These are phyloP conservation scores for Xestia ashworthii DNA, from an alignment of 2,888 invertebrate species.

Conservation along the genomic window DNA sequence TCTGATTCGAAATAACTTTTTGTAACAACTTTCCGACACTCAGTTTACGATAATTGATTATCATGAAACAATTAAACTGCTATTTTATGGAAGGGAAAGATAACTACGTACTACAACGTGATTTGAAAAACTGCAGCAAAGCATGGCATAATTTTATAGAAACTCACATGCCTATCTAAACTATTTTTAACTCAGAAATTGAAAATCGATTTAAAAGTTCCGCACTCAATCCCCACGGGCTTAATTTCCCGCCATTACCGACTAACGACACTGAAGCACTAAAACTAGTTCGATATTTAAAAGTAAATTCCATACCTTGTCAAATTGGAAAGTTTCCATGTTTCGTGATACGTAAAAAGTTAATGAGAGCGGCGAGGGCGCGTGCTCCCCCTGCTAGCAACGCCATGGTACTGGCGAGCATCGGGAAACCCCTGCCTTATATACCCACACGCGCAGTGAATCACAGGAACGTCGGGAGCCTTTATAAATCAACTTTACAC, in stretches of 20 bases:
- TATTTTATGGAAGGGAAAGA: background rate
- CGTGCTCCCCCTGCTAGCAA: conserved; percentile 63
- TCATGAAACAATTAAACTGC: background rate
- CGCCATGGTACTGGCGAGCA: conserved; percentile 68
- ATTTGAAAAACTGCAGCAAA: conserved; percentile 8
- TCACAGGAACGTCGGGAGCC: conserved; percentile 67
- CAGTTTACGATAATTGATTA: background rate
- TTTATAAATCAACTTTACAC: conserved; percentile 13
- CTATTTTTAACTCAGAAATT: conserved; percentile 66
- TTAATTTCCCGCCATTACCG: conserved; percentile 39
- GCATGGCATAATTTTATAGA: conserved; percentile 7
- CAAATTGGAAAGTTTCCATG: conserved; percentile 81
- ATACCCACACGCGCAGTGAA: conserved; percentile 75
- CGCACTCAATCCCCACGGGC: conserved; percentile 28
- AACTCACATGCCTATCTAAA: conserved; percentile 38
- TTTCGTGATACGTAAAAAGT: conserved; percentile 84
- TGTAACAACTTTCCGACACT: background rate
- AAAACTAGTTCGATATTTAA: conserved; percentile 35
- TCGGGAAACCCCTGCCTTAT: conserved; percentile 81
- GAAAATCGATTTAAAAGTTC: conserved; percentile 63
- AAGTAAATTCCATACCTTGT: conserved; percentile 69
- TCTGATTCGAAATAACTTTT: background rate
- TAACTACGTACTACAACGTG: background rate
- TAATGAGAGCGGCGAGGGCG: conserved; percentile 67
- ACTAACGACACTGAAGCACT: conserved; percentile 41